A percentile compares a stretch with the other conserved stretches of the same genome.
Evolutionary conservation across 2,888 invertebrate species (phyloP).

Genomic region (Charanyca ferruginea): DNA sequence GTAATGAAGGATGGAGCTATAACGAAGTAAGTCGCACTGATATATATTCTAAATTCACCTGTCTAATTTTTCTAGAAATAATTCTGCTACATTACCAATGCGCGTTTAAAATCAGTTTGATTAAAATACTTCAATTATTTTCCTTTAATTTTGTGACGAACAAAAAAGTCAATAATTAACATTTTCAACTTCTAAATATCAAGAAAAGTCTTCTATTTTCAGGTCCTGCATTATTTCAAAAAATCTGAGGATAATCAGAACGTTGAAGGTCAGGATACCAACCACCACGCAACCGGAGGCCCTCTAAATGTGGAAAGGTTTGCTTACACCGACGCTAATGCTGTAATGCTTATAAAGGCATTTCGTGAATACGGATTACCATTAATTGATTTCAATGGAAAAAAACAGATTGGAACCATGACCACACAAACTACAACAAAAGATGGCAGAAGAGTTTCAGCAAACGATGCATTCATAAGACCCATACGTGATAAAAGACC

Average conservation of each 20-base stretch:
- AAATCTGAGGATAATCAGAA: slow-evolving; percentile 92
- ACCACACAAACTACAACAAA: slow-evolving; percentile 91
- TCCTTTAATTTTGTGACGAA: too few species aligned
- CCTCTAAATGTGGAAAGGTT: slow-evolving; percentile 92
- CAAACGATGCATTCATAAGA: slow-evolving; percentile 92
- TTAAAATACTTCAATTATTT: not conserved
- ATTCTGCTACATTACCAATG: not conserved
- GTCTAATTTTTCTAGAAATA: not conserved
- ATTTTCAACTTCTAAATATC: not conserved
- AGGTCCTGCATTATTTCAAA: slow-evolving; percentile 93
- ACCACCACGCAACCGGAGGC: slow-evolving; percentile 91
- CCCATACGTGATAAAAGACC: slow-evolving; percentile 90
- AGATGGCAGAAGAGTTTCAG: slow-evolving; percentile 91
- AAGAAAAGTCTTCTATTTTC: slow-evolving; percentile 53
- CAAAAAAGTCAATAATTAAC: too few species aligned
- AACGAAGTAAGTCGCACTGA: slow-evolving; percentile 79
- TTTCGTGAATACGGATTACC: slow-evolving; percentile 91
- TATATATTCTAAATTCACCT: not conserved
- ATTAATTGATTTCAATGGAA: slow-evolving; percentile 90
- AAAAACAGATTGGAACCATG: slow-evolving; percentile 91
- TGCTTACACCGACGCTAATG: slow-evolving; percentile 91
- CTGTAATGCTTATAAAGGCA: slow-evolving; percentile 88
- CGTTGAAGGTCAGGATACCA: slow-evolving; percentile 82
- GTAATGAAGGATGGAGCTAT: slow-evolving; percentile 92
- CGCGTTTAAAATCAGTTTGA: not conserved